Conservation (phyloP, 2,888 invertebrate genomes). For the Coelinius sp. region DNA sequence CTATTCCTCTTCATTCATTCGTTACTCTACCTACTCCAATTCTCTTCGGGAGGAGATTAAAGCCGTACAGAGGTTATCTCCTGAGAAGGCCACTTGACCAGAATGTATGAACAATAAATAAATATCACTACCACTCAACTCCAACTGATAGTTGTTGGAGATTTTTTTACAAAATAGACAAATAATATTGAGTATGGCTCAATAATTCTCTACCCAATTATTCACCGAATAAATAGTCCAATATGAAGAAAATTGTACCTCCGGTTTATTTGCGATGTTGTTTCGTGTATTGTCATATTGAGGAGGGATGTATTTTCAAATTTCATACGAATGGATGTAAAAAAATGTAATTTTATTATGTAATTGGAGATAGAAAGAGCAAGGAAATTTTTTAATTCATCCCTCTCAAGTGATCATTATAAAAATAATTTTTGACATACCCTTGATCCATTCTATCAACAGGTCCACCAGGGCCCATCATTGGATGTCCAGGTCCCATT, state of each 20-base stretch:
- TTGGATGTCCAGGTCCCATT: constrained; percentile 76
- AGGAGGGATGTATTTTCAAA: constrained; percentile 23
- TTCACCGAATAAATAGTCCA: background rate
- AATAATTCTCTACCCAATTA: background rate
- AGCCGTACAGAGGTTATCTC: background rate
- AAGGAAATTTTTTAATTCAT: background rate
- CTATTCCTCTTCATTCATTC: too few relatives aligned
- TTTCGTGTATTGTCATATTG: background rate
- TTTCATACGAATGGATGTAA: constrained; percentile 31
- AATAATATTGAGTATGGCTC: too few relatives aligned
- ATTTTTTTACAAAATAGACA: too few relatives aligned
- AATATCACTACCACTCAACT: constrained; percentile 46
- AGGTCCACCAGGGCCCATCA: constrained; percentile 82
- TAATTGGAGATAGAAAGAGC: too few relatives aligned
- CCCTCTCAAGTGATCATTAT: background rate
- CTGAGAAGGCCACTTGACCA: constrained; percentile 56
- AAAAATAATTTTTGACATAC: constrained; percentile 71
- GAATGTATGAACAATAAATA: constrained; percentile 55
- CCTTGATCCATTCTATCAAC: constrained; percentile 87
- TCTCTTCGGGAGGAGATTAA: too few relatives aligned
- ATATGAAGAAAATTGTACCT: background rate
- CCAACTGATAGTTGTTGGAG: constrained; percentile 20
- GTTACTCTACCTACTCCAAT: too few relatives aligned
- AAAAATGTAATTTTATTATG: too few relatives aligned
- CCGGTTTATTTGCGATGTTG: background rate